These are phyloP conservation scores for Eleginops maclovinus DNA, from an alignment of 2,113 vertebrate species.

Conservation along the genomic window DNA sequence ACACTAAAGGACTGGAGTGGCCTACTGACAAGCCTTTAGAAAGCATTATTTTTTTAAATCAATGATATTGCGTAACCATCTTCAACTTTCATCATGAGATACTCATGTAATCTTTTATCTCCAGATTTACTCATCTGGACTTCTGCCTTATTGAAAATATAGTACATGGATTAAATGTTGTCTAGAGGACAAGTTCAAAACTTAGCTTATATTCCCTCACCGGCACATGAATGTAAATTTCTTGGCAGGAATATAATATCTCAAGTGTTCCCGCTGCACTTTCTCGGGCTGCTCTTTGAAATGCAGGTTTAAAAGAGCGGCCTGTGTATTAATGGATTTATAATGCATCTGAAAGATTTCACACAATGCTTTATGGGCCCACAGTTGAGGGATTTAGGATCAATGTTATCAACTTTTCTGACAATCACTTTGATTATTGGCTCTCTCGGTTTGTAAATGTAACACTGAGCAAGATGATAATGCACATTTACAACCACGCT, in stretches of 20 bases:
- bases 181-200: background rate
- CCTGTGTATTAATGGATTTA: background rate
- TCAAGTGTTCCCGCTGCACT: background rate
- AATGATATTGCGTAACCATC: background rate
- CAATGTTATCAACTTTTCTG: background rate
- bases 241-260: background rate
- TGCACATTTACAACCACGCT: background rate
- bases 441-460: background rate
- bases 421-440: background rate
- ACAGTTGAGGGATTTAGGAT: background rate
- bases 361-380: background rate
- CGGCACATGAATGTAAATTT: background rate
- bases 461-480: background rate
- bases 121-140: background rate
- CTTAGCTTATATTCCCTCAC: background rate
- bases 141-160: background rate
- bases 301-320: background rate
- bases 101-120: slow-evolving; percentile 30
- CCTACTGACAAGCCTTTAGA: background rate
- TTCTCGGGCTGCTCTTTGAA: background rate
- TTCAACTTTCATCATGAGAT: slow-evolving; percentile 4
- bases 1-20: background rate
- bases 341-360: slow-evolving; percentile 8
- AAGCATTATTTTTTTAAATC: background rate
- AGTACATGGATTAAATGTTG: background rate